Base-by-base conservation (phyloP, 2,113 vertebrate genomes). In the Aix galericulata region DNA sequence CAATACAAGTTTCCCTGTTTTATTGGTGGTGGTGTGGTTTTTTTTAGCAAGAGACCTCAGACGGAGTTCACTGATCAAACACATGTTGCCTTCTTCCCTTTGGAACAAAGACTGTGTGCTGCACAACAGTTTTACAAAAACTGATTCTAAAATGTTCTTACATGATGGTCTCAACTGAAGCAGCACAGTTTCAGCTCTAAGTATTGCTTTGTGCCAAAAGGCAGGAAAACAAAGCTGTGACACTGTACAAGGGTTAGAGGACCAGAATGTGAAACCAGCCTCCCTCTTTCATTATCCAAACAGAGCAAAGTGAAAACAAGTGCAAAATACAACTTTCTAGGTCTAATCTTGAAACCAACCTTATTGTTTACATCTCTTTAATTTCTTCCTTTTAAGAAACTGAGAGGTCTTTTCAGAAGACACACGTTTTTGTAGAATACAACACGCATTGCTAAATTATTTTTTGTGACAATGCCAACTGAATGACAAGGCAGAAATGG, bases 301-400 rank as follows among this genome's bases (percentile, higher is more conserved):
- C n/a, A 26, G 22, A 50, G 27, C 2, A 5, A 42, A 40, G 67
- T 1, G 32, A n/a, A 16, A 83, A 22, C 14, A 0, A 83, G 69
- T 3, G 12, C 46, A 21, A 46, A 75, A 32, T 2, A 34, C 16
- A 23, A 3, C 5, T n/a, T 53, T 10, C 42, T 2, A 2, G 27
- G 29, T 42, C 81, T 48, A 2, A 31, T 13, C 27, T 9, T 10
- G 17, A 64, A 73, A 5, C 3, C 73, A 29, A 36, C 59, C 81
- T 4, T 0, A 21, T 8, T 46, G 72, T 56, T 93, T 53, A 32
- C 68, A 58, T 3, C 72, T 32, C 46, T 50, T n/a, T 1, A 21
- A n/a, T 2, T 10, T 1, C 0, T 2, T 26, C 4, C 53, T 40
- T 50, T 7, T 26, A 58, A 9, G 4, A 7, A 0, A 11, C 67